These are phyloP conservation scores for Pseudopleuronectes americanus DNA, from an alignment of 2,797 vertebrate species.

Conservation along the genomic window DNA sequence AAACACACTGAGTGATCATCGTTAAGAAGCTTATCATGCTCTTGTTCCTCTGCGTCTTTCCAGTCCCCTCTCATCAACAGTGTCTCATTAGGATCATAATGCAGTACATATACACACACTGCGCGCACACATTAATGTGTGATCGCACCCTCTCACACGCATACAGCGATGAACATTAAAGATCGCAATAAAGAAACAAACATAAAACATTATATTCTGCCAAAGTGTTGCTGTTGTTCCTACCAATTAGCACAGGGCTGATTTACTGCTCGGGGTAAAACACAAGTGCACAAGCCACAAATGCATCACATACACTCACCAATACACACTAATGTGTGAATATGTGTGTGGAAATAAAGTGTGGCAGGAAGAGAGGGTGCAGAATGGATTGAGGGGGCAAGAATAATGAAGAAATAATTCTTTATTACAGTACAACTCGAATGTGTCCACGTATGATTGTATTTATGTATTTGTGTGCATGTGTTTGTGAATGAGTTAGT, in stretches of 20 bases:
- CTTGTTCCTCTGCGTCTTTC: slow-evolving; percentile 75
- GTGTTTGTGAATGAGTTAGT: slow-evolving; percentile 14
- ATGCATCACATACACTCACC: slow-evolving; percentile 21
- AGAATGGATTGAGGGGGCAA: slow-evolving; percentile 27
- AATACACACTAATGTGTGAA: slow-evolving; percentile 23
- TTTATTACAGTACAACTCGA: slow-evolving; percentile 27
- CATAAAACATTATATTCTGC: slow-evolving; percentile 99
- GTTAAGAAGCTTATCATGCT: slow-evolving; percentile 98
- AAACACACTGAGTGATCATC: slow-evolving; percentile 89
- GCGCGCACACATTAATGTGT: slow-evolving; percentile 17
- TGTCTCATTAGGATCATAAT: slow-evolving; percentile 79
- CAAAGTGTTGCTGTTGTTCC: slow-evolving; percentile 98
- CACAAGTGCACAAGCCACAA: slow-evolving; percentile 21
- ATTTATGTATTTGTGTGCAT: slow-evolving; percentile 6
- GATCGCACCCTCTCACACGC: slow-evolving; percentile 42
- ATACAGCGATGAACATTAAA: slow-evolving; percentile 77
- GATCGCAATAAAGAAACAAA: slow-evolving; percentile 98
- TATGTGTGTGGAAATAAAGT: slow-evolving; percentile 20
- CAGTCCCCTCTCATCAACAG: slow-evolving; percentile 73
- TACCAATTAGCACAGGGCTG: slow-evolving; percentile 98
- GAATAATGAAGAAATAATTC: slow-evolving; percentile 51
- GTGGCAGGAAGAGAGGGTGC: slow-evolving; percentile 12
- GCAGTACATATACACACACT: slow-evolving; percentile 65
- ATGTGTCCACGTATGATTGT: slow-evolving; percentile 2
- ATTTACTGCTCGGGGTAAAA: slow-evolving; percentile 93